Base-by-base conservation (phyloP, 2,888 invertebrate species). In the Hofmannophila pseudospretella region DNA sequence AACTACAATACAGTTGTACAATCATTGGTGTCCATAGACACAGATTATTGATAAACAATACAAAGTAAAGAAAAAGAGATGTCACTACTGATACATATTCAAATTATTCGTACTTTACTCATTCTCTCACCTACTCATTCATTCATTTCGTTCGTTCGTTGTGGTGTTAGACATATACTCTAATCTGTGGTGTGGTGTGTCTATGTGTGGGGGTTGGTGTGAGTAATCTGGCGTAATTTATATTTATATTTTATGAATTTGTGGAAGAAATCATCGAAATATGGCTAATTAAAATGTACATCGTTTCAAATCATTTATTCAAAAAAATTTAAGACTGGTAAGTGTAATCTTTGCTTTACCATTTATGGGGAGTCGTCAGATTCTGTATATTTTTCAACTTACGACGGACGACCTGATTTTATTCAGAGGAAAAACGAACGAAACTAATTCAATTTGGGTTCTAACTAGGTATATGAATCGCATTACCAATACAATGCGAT, bases 331-430 rank as follows among this genome's bases (percentile, higher is more conserved):
- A 50, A 55, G 50, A 51, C 53, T 54, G 54, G 55, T 55, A 36
- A 52, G 55, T 47, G 19, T 22, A 25, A 36, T 36, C 32, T 4
- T 7, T 23, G 13, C 31, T 11, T 35, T 36, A 34, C 38, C 41
- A 10, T 40, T 41, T 40, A 22, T 36, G 43, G 46, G 28, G 11
- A 26, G 16, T 12, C 7, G 10, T 9, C 8, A 23, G 19, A 4
- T 4, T 4, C 9, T 25, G 22, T 23, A n/a, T 35, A 33, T 38
- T 23, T 30, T 38, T 41, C 46, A 47, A 48, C 51, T 53, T n/a
- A n/a, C n/a, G 53, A 49, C 51, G 50, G 47, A 32, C 49, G 59
- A 58, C 59, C 61, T 51, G 49, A 53, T 54, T 58, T 43, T 20
- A 5, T 3, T 20, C 20, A 20, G 8, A 4, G 8, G 19, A 19